These are phyloP conservation scores for Odontamblyopus lacepedii DNA, from an alignment of 2,797 vertebrate genomes.

Conservation along the genomic window DNA sequence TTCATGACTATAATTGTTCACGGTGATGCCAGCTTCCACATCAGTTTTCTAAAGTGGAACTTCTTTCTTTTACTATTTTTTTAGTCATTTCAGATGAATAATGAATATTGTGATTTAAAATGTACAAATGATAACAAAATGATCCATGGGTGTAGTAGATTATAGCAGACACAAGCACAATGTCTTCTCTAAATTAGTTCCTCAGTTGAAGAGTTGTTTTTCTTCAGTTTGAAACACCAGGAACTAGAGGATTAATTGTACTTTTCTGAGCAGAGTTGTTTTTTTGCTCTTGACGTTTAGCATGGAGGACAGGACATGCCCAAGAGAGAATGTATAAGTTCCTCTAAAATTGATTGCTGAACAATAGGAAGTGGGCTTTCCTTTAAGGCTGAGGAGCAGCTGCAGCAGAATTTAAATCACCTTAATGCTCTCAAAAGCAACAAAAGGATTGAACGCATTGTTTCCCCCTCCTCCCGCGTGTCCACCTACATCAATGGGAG, in stretches of 20 bases:
- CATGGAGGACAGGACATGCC: slow-evolving; percentile 4
- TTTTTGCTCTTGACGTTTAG: background rate
- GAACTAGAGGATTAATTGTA: background rate
- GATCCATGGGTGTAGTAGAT: no score
- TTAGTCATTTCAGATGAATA: no score
- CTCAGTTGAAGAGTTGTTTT: background rate
- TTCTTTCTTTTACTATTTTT: no score
- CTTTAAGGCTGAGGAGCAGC: slow-evolving; percentile 32
- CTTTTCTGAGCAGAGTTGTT: background rate
- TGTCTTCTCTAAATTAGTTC: background rate
- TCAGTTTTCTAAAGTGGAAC: no score
- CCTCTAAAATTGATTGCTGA: slow-evolving; percentile 24
- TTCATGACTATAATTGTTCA: no score
- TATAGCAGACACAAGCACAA: no score
- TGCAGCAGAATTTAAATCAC: slow-evolving; percentile 39
- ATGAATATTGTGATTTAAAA: no score
- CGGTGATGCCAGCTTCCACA: no score
- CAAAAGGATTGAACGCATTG: slow-evolving; percentile 44
- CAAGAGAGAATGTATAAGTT: slow-evolving; percentile 25
- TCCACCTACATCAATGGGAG: slow-evolving; percentile 31
- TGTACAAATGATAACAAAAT: no score
- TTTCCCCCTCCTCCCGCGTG: slow-evolving; percentile 18
- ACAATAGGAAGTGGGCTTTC: slow-evolving; percentile 7
- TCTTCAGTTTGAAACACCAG: background rate
- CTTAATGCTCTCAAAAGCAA: slow-evolving; percentile 17